Evolutionary conservation across 2,797 vertebrate genomes (phyloP).

Genomic region (Pogonophryne albipinna): DNA sequence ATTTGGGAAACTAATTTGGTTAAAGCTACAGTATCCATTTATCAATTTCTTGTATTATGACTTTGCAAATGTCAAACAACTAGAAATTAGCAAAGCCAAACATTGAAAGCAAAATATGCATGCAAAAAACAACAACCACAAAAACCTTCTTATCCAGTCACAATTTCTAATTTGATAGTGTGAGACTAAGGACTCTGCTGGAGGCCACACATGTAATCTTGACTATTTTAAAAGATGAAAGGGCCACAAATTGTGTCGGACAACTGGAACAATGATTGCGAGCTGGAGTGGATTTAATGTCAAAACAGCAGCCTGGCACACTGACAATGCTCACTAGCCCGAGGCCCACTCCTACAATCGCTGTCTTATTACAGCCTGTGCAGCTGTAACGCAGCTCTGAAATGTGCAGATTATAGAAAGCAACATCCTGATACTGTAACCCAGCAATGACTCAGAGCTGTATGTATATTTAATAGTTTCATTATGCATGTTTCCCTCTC

Average conservation of each 20-base stretch:
- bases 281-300: conserved; percentile 76
- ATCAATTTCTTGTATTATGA: background rate
- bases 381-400: conserved; percentile 32
- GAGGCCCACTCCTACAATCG: conserved; percentile 60
- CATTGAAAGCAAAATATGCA: conserved; percentile 12
- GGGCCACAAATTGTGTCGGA: conserved; percentile 76
- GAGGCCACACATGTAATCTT: conserved; percentile 59
- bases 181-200: conserved; percentile 36
- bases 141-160: conserved; percentile 7
- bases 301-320: conserved; percentile 69
- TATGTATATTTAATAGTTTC: conserved; percentile 43
- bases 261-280: conserved; percentile 77
- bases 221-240: conserved; percentile 73
- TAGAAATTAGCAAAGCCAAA: background rate
- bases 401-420: conserved; percentile 45
- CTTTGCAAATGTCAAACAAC: background rate
- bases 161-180: conserved; percentile 35
- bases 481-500: conserved; percentile 33
- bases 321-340: conserved; percentile 62
- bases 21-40: background rate
- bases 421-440: conserved; percentile 37
- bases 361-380: conserved; percentile 59
- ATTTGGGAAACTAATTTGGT: background rate
- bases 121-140: background rate
- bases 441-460: conserved; percentile 29